Base-by-base conservation (phyloP, 2,888 invertebrate species). In the Pyrgus malvae region DNA sequence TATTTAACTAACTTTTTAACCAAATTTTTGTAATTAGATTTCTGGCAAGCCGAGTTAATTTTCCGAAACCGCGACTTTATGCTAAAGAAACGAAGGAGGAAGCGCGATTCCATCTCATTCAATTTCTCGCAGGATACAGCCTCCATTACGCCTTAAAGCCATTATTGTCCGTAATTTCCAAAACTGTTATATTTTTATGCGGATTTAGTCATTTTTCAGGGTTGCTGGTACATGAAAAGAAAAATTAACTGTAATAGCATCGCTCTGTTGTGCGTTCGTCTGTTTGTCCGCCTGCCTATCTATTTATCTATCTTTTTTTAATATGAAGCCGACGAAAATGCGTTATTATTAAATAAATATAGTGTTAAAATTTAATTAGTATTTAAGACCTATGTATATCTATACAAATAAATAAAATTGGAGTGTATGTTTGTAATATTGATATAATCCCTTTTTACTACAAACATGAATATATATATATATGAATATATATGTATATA, bases 101-200 rank as follows among this genome's bases (percentile, higher is more conserved):
- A 25, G 16, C 17, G 21, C 29, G 37, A 41, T 50, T 31, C 29
- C 49, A 41, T 31, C 41, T 31, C 31, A 50, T 50, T 50, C 49
- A 50, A 50, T 50, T 50, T 33, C 33, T 41, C 41, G 16, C 41
- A 41, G 49, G 49, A 41, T 33, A 33, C 41, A 41, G 11, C 40
- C 25, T 8, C 23, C 41, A 50, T 50, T 50, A 40, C 40, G 19
- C 23, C 49, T 2, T 16, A 11, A 11, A 16, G 14, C 23, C 19
- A 35, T 48, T 42, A 33, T 31, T 40, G 16, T 37, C 3, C n/a
- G 4, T 17, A 9, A 37, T 19, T 35, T 33, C 8, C 5, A 29
- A 33, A 33, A 33, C 14, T 14, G 33, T 7, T 33, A 2, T 33
- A 14, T 6, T 3, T 11, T 2, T 29, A 9, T 8, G 8, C n/a